Base-by-base conservation (phyloP, 2,888 invertebrate species). In the Antitype chi region DNA sequence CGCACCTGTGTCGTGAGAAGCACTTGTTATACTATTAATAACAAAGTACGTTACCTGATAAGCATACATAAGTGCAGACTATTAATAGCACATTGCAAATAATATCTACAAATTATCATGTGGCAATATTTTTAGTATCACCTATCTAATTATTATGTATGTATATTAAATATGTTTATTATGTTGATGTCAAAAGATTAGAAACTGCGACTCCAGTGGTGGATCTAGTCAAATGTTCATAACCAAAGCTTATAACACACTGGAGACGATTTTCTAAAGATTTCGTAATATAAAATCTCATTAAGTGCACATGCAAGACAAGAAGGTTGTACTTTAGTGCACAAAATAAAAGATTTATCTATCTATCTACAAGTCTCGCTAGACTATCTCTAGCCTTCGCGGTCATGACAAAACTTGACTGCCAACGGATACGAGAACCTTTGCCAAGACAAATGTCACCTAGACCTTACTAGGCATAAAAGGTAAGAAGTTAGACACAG, bases 1-100 rank as follows among this genome's bases (percentile, higher is more conserved):
- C 25, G 68, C 77, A 71, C 81, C 68, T 53, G 55, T 38, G 60
- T 32, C 81, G 69, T 85, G 87, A 64, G 85, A 78, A 87, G 59
- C 55, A 43, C 67, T 78, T 53, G 59, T 64, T 7, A 55, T 62
- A 25, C 57, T 84, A 72, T 59, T 32, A 47, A 70, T 83, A 70
- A 60, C 64, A 53, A 47, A 60, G n/a, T 70, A 70, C 59, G 69
- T 76, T 59, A 43, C 52, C 82, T 70, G 64, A 76, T 85, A 82
- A 82, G 49, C 25, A 28, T 55, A 59, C 25, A 28, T 59, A 59
- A 57, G 43, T 64, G n/a, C 5, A 0, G 1, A 6, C 8, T 74
- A 82, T 76, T 38, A 72, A 82, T 85, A 81, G 71, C 63, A 80
- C 13, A 15, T 52, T 53, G 68, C 55, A 69, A 64, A 69, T 66